Conservation (phyloP, 2,113 vertebrate genomes). For the Oryzias melastigma region DNA sequence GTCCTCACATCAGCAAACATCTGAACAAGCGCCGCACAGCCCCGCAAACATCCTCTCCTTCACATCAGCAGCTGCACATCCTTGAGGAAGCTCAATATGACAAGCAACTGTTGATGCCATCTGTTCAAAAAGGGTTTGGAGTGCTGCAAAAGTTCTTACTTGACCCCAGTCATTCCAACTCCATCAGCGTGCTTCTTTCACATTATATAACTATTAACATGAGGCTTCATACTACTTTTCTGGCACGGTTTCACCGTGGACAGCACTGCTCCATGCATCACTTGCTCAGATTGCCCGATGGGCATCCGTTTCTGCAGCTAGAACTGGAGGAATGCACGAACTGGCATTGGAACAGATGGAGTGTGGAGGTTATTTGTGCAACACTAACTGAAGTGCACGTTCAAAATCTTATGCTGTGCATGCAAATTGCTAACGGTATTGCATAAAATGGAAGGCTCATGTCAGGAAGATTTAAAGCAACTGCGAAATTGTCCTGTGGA, state of each 20-base stretch:
- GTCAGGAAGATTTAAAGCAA: constrained; percentile 25
- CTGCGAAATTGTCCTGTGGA: constrained; percentile 19
- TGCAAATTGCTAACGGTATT: constrained; percentile 15
- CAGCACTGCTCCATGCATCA: constrained; percentile 62
- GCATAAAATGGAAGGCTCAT: constrained; percentile 5
- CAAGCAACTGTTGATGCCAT: constrained; percentile 65
- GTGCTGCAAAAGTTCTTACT: constrained; percentile 39
- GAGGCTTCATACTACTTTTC: constrained; percentile 50
- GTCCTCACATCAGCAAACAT: constrained; percentile 1
- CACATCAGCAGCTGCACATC: constrained; percentile 52
- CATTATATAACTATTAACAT: constrained; percentile 56
- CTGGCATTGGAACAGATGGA: constrained; percentile 67
- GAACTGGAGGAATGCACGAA: constrained; percentile 50
- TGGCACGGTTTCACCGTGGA: constrained; percentile 53
- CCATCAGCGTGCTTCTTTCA: constrained; percentile 9
- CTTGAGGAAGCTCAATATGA: constrained; percentile 52
- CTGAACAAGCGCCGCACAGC: constrained; percentile 12
- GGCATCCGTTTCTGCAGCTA: constrained; percentile 58
- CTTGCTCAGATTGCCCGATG: constrained; percentile 69
- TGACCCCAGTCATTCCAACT: constrained; percentile 28
- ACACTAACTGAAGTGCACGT: not conserved
- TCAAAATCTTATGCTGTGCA: constrained; percentile 3
- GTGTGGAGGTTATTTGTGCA: constrained; percentile 63
- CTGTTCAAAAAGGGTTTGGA: constrained; percentile 38
- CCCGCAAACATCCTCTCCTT: constrained; percentile 23